Evolutionary conservation across 2,797 vertebrate species (phyloP).

Genomic region (Schizothorax lantsangensis): DNA sequence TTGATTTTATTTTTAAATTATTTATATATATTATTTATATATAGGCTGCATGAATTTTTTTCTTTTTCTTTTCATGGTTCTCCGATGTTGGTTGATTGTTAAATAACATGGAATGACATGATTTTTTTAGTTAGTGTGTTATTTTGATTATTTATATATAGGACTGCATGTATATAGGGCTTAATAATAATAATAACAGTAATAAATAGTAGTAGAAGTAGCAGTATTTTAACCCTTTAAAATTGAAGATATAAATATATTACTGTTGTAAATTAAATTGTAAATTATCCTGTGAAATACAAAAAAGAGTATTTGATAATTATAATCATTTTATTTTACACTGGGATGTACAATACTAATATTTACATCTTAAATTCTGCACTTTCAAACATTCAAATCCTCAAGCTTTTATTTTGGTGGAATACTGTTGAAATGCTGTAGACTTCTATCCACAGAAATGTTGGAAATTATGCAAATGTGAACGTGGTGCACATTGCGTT

Average conservation of each 20-base stretch:
- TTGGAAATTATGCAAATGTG: background rate
- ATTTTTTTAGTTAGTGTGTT: no score
- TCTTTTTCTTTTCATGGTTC: no score
- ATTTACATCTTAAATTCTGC: background rate
- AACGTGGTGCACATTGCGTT: background rate
- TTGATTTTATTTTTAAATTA: no score
- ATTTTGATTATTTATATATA: background rate
- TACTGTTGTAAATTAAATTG: background rate
- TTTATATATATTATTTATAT: no score
- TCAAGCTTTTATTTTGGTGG: no score
- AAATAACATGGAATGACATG: no score
- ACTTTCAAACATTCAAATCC: background rate
- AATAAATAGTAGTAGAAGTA: background rate
- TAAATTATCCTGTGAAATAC: background rate
- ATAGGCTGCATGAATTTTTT: no score
- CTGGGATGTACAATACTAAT: background rate
- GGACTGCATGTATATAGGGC: background rate
- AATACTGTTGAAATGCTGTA: background rate
- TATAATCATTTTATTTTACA: background rate
- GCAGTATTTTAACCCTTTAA: background rate
- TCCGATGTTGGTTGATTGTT: no score
- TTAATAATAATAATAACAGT: background rate
- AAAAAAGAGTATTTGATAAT: background rate
- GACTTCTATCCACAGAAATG: background rate
- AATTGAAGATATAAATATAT: background rate